Percentiles rank a stretch among this genome's conserved stretches.
phyloP scores from a whole-genome alignment of 2,113 vertebrate species.

The Marmota monax region DNA sequence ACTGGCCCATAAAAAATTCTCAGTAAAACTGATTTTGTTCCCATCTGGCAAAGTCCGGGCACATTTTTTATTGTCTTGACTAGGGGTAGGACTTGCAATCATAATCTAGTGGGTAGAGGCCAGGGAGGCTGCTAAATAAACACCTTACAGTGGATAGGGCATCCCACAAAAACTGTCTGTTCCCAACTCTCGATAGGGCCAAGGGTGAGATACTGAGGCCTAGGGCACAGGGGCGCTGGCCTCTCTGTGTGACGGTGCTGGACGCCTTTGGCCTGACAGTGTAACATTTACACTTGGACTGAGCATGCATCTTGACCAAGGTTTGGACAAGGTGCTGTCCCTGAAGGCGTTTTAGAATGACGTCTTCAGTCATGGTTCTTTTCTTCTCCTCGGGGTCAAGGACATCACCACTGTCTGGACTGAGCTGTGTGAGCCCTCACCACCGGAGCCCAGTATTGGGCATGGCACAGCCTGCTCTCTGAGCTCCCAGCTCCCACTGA shows the following conservation, averaged over 20 bases:
- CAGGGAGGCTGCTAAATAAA: neutral
- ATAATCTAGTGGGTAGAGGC: neutral
- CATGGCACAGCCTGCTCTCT: fast-evolving
- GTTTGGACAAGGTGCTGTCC: too few species aligned
- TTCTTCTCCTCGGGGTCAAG: neutral
- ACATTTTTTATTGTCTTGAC: neutral
- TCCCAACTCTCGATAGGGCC: neutral
- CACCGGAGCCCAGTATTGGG: too few species aligned
- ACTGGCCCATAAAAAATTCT: neutral
- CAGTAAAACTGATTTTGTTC: neutral
- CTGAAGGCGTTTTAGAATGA: neutral
- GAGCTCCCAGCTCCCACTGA: too few species aligned
- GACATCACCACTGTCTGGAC: neutral
- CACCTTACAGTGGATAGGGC: neutral
- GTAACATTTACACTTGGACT: too few species aligned
- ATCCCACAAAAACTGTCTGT: neutral
- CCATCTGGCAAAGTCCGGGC: neutral
- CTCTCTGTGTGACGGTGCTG: neutral
- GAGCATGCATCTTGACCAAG: fast-evolving
- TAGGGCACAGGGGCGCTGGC: neutral
- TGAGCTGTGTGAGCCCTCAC: neutral
- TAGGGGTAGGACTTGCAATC: neutral
- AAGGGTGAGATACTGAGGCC: neutral
- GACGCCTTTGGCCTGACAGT: neutral
- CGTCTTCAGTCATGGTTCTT: neutral